Percentiles rank a stretch among this genome's conserved stretches.
Evolutionary conservation across 2,888 invertebrate species (phyloP).

Genomic region (Chorisops tibialis): DNA sequence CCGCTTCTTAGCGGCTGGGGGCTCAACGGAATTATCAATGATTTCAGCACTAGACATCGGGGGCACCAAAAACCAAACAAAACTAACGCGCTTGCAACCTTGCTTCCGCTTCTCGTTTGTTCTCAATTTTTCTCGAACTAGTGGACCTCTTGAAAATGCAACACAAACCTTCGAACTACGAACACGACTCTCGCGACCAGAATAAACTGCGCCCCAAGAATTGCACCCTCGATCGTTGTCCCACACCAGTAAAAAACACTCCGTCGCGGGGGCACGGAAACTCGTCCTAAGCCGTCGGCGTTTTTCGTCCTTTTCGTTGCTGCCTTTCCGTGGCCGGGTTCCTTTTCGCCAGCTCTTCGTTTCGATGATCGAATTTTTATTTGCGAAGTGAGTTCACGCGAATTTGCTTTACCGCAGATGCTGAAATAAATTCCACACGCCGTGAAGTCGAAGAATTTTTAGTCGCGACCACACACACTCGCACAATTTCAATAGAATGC

Average conservation of each 20-base stretch:
- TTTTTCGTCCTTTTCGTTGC: conserved; percentile 8
- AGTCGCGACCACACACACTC: no score
- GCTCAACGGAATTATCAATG: conserved; percentile 87
- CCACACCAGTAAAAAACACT: not conserved
- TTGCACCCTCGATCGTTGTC: not conserved
- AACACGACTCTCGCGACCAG: not conserved
- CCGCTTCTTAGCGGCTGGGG: conserved; percentile 88
- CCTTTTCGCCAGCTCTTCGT: not conserved
- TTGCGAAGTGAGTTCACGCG: no score
- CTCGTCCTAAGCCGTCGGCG: conserved; percentile 5
- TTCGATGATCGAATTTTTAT: not conserved
- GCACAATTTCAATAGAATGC: no score
- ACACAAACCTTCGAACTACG: not conserved
- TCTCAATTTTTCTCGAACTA: conserved; percentile 10
- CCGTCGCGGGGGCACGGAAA: not conserved
- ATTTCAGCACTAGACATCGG: conserved; percentile 93
- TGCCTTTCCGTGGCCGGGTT: not conserved
- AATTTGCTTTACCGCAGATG: no score
- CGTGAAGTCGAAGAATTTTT: no score
- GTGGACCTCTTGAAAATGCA: not conserved
- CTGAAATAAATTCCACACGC: no score
- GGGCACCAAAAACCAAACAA: conserved; percentile 58
- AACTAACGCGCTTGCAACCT: conserved; percentile 32
- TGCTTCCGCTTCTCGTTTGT: conserved; percentile 5
- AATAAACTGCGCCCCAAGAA: not conserved